These are phyloP conservation scores for Alligator sinensis DNA, from an alignment of 2,113 vertebrate genomes.

Conservation along the genomic window DNA sequence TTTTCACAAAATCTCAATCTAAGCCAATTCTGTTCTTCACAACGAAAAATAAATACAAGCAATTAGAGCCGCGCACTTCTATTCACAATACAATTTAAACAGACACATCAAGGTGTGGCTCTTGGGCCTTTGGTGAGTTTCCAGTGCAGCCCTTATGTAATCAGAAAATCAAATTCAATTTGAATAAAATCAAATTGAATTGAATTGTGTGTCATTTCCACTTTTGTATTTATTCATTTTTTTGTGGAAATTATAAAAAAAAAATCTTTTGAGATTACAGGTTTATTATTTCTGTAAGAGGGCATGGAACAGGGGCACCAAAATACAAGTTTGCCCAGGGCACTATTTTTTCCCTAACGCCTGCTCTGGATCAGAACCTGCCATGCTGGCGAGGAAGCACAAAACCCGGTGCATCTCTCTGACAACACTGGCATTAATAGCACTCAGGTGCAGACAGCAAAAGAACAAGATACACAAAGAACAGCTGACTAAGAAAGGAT, in stretches of 20 bases:
- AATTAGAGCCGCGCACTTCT: accelerated
- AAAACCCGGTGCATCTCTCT: background rate
- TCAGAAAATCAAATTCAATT: no score
- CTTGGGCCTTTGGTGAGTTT: background rate
- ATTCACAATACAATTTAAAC: background rate
- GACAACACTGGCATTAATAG: accelerated
- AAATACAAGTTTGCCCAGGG: no score
- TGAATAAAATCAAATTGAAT: no score
- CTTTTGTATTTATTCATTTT: no score
- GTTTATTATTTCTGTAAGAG: no score
- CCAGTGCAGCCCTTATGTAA: background rate
- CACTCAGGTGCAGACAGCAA: background rate
- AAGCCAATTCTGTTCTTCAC: accelerated
- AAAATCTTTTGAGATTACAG: no score
- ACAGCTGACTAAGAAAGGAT: background rate
- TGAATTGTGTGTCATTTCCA: no score
- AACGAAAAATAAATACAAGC: background rate
- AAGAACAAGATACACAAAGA: background rate
- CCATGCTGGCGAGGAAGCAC: background rate
- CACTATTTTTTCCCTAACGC: no score
- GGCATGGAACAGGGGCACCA: no score
- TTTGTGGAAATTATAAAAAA: no score
- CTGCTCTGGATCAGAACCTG: background rate
- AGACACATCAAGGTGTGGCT: background rate
- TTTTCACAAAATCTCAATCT: background rate